phyloP scores from a whole-genome alignment of 2,888 invertebrate genomes.

The Timema cristinae region DNA sequence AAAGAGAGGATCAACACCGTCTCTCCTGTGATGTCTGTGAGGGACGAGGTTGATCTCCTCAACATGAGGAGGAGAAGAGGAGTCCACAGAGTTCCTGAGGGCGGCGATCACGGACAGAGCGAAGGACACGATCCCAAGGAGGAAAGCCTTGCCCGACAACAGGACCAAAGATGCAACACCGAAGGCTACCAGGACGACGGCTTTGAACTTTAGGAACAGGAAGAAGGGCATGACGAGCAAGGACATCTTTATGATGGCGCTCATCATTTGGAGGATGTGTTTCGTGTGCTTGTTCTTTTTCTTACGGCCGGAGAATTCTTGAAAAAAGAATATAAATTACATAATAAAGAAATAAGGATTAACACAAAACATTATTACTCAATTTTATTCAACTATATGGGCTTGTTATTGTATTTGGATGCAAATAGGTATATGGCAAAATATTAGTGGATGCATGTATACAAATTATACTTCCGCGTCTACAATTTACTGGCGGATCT shows the following conservation, averaged over 20 bases:
- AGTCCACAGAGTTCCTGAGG: slow-evolving; percentile 20
- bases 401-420: neutral
- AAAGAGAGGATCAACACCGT: neutral
- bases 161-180: slow-evolving; percentile 19
- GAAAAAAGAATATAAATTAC: no score
- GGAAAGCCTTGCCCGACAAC: slow-evolving; percentile 27
- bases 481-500: no score
- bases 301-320: neutral
- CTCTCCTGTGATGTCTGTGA: neutral
- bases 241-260: slow-evolving; percentile 7
- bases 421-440: no score
- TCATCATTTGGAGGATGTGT: slow-evolving; percentile 16
- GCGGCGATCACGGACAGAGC: slow-evolving; percentile 24
- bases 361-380: no score
- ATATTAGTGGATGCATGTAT: no score
- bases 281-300: slow-evolving; percentile 13
- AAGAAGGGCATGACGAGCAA: slow-evolving; percentile 19
- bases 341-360: no score
- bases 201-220: slow-evolving; percentile 22
- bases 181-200: slow-evolving; percentile 20
- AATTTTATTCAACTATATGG: no score
- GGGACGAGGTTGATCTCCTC: no score
- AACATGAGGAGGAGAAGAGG: neutral
- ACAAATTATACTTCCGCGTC: no score
- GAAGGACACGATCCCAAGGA: slow-evolving; percentile 29